A percentile compares a stretch with the other conserved stretches of the same genome.
These are phyloP conservation scores for Aspidiotus rigidus DNA, from an alignment of 2,888 invertebrate genomes.

Conservation along the genomic window DNA sequence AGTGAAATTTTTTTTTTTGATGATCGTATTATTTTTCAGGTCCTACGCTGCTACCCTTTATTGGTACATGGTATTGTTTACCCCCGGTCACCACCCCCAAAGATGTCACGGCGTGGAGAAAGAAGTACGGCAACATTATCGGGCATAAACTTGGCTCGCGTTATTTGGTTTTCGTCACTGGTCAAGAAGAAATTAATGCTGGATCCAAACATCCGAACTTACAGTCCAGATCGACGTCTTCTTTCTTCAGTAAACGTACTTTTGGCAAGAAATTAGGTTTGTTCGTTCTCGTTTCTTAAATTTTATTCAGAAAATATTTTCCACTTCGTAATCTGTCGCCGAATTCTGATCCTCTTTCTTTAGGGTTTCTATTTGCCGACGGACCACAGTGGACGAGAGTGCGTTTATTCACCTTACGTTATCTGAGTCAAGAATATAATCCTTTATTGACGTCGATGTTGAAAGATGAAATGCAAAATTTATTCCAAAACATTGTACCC, in stretches of 20 bases:
- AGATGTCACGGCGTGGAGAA: slow-evolving; percentile 14
- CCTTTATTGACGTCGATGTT: slow-evolving; percentile 1
- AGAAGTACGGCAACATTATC: slow-evolving; percentile 27
- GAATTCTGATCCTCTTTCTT: not conserved
- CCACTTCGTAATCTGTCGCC: too few species aligned
- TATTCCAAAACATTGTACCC: slow-evolving; percentile 7
- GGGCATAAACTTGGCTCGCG: slow-evolving; percentile 18
- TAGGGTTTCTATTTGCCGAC: slow-evolving; percentile 24
- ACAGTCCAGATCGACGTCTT: slow-evolving; percentile 5
- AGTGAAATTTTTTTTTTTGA: not conserved
- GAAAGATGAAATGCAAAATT: slow-evolving; percentile 13
- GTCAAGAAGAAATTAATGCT: slow-evolving; percentile 17
- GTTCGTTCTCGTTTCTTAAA: not conserved
- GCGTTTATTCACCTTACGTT: slow-evolving; percentile 17
- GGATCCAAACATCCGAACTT: slow-evolving; percentile 27
- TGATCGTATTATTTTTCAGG: slow-evolving; percentile 14
- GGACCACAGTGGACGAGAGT: slow-evolving; percentile 16
- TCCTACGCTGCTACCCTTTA: slow-evolving; percentile 12
- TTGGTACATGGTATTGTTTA: slow-evolving; percentile 13
- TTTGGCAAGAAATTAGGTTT: slow-evolving; percentile 13
- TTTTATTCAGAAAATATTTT: too few species aligned
- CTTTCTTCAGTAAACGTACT: slow-evolving; percentile 8
- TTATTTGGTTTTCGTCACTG: slow-evolving; percentile 10
- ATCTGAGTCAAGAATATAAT: slow-evolving; percentile 16
- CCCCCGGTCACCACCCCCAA: slow-evolving; percentile 3